Base-by-base conservation (phyloP, 2,888 invertebrate species). In the Meganola albula region DNA sequence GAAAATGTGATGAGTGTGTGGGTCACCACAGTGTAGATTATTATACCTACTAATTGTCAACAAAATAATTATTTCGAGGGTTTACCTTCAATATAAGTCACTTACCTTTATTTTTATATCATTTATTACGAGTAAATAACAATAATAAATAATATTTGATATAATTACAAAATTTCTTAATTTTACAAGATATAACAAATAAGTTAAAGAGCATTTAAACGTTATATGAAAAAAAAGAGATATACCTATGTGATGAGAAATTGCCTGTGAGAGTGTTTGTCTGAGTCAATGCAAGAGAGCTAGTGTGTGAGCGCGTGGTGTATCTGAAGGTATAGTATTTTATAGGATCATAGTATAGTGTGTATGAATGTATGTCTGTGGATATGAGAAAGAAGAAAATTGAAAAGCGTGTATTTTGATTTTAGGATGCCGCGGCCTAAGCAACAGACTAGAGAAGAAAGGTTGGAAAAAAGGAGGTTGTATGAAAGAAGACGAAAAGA, bases 401-500 rank as follows among this genome's bases (percentile, higher is more conserved):
- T 28, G 9, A 29, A 29, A 29, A 29, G 14, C 14, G 14, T 24
- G 24, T 24, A 30, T 24, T 24, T 30, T 30, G 14, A 24, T 34
- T 34, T 34, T 23, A 34, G 34, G 34, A 34, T 34, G 28, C 27
- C 34, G 27, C 23, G 24, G 24, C 34, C 26, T 18, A 27, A 27
- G 23, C 24, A 30, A 24, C 24, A 27, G 27, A 27, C 22, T 16
- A 23, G 27, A 27, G 27, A 34, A 18, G 28, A 34, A 24, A 23
- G 27, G 18, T 27, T 27, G 23, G 27, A 27, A 16, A 34, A 23
- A 24, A 34, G 23, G 12, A 34, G 24, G 10, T 28, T 34, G 23
- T 24, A 23, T 20, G 34, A 34, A 34, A 27, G 28, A 27, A 34
- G 24, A 34, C 27, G 34, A 34, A 34, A 34, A 34, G 23, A 22